Evolutionary conservation across 2,113 vertebrate species (phyloP), one percentile per base, ranked within the genome.

Genomic region (Paracanthobrama guichenoti): DNA sequence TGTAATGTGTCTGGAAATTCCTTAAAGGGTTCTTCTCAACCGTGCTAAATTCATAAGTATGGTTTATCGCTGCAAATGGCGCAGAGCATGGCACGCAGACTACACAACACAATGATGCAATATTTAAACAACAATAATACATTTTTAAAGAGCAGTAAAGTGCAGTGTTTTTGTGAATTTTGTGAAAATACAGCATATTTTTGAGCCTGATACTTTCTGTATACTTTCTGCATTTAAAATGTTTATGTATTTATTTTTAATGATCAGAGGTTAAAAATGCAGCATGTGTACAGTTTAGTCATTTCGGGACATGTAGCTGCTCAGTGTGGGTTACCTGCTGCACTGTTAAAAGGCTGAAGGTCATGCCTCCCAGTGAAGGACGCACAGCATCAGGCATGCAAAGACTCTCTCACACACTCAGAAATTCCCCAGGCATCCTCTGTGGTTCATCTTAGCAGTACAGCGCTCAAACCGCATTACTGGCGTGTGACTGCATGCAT

Each of bases 311-410:
- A 44, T 46, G 57, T 39, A 20, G 26, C 24, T 81, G 24, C 79
- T 67, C 64, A 55, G 26, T 57, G 64, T 42, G 66, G 42, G 46
- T 82, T 14, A 71, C 62, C 66, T 57, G 66, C 64, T 16, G 28
- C 22, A n/a, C 2, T 55, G 80, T 55, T 71, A 64, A 73, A 75
- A 80, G 69, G 55, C 71, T 85, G 74, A 85, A 87, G 62, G 87
- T 82, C 82, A 86, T 66, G 75, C 78, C 64, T 85, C 44, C 8
- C 24, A 11, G 55, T 83, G 85, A 86, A 85, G 80, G 75, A 81
- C 80, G 79, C 69, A 71, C 18, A 75, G 31, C 42, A 80, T 73
- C 73, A 46, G 24, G 44, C 57, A 74, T 18, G 5, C 55, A 62
- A 71, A 81, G 42, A 26, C 71, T 66, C 60, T 48, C 73, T 26